These are phyloP conservation scores for Lepus europaeus DNA, from an alignment of 2,113 vertebrate species.

Conservation along the genomic window DNA sequence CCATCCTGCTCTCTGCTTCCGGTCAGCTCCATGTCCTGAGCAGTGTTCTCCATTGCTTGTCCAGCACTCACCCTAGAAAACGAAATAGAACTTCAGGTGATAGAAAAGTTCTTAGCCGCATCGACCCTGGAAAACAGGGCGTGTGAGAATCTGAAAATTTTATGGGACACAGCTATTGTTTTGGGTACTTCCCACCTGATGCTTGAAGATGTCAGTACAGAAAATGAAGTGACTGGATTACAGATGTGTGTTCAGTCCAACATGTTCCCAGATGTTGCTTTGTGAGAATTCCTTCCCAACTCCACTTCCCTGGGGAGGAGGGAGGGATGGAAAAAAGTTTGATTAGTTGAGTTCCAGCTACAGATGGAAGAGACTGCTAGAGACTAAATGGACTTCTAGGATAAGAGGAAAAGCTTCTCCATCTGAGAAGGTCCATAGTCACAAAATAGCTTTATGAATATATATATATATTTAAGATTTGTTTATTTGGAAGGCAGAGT, in stretches of 20 bases:
- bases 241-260: too few species aligned
- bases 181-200: neutral
- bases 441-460: too few species aligned
- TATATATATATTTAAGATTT: too few species aligned
- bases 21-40: accelerated
- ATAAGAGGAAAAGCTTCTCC: neutral
- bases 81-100: neutral
- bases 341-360: neutral
- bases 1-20: neutral
- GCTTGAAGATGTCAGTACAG: neutral
- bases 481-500: too few species aligned
- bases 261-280: neutral
- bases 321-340: neutral
- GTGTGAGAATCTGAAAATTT: neutral
- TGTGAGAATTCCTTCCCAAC: neutral
- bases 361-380: neutral
- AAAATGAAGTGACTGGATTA: neutral
- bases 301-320: neutral
- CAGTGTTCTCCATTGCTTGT: neutral
- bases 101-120: neutral
- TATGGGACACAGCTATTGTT: neutral
- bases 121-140: neutral
- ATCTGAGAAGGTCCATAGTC: neutral
- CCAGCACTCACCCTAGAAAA: neutral
- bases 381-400: neutral